Base-by-base conservation (phyloP, 2,113 vertebrate species). In the Pseudonaja textilis region DNA sequence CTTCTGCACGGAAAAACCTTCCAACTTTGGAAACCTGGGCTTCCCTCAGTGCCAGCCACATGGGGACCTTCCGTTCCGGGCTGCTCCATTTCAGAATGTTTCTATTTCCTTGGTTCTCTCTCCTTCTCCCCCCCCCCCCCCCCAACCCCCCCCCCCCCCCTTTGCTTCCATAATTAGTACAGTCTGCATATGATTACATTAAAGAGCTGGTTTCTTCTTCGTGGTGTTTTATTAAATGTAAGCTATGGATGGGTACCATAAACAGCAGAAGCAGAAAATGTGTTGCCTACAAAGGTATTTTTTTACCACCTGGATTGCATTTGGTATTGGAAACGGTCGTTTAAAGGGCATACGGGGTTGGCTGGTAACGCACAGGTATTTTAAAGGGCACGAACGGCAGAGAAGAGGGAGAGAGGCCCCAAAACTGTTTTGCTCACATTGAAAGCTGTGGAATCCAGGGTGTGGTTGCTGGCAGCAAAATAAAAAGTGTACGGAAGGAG, bases 11-110 rank as follows among this genome's bases (percentile, higher is more conserved):
- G 18, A 11, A 89, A 89, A 59, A 81, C 18, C n/a, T 20, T 3
- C 18, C 2, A 8, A 57, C 29, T 14, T 89, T 92, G 95, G 95
- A 95, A 97, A 96, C 93, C 93, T 95, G 94, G 95, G 93, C 52
- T 91, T 89, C 6, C 54, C 90, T 26, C 10, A 47, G 47, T 57
- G 45, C 55, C 29, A 91, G 42, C 42, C 42, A 42, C 92, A 88
- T 91, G 55, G 92, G 52, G 54, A 5, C 50, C 94, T 47, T 20
- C 22, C 0, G 2, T 95, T 95, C 93, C 90, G 10, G 69, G 74
- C 61, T 20, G 52, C 89, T 69, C 4, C 16, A 3, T 4, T n/a
- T n/a, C n/a, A n/a, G n/a, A n/a, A n/a, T n/a, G n/a, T n/a, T n/a
- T n/a, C n/a, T n/a, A n/a, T n/a, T n/a, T n/a, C n/a, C n/a, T n/a